These are phyloP conservation scores for Autographa pulchrina DNA, from an alignment of 2,888 invertebrate genomes.

Conservation along the genomic window DNA sequence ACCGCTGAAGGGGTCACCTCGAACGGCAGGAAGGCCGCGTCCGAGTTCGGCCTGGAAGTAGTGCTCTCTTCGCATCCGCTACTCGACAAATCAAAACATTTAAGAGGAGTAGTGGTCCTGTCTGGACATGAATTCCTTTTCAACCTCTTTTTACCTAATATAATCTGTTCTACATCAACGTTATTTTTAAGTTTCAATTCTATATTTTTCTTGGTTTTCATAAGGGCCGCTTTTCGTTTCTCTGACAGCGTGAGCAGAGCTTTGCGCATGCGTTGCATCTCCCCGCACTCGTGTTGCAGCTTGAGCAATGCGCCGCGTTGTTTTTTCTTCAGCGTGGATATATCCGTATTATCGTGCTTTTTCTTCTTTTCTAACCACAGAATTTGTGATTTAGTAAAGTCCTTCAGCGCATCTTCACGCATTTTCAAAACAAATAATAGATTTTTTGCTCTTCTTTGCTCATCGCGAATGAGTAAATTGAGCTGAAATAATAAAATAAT, in stretches of 20 bases:
- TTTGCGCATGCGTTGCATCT: conserved; percentile 90
- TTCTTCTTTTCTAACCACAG: conserved; percentile 86
- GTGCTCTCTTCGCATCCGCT: conserved; percentile 82
- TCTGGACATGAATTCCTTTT: conserved; percentile 72
- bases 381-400: conserved; percentile 86
- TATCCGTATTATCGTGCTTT: conserved; percentile 83
- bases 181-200: conserved; percentile 80
- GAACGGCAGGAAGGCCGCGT: conserved; percentile 28
- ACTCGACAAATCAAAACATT: conserved; percentile 85
- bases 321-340: conserved; percentile 90
- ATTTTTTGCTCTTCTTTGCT: conserved; percentile 86
- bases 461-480: conserved; percentile 87
- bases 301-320: conserved; percentile 91
- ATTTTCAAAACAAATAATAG: conserved; percentile 84
- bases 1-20: conserved; percentile 37
- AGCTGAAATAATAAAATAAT: conserved; percentile 73
- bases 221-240: conserved; percentile 81
- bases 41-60: conserved; percentile 61
- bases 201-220: conserved; percentile 84
- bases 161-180: conserved; percentile 79
- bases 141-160: conserved; percentile 80
- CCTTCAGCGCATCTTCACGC: conserved; percentile 86
- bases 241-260: conserved; percentile 82
- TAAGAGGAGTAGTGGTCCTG: conserved; percentile 76
- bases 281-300: conserved; percentile 91